phyloP scores from a whole-genome alignment of 2,113 vertebrate genomes.

The Arvicanthis niloticus region DNA sequence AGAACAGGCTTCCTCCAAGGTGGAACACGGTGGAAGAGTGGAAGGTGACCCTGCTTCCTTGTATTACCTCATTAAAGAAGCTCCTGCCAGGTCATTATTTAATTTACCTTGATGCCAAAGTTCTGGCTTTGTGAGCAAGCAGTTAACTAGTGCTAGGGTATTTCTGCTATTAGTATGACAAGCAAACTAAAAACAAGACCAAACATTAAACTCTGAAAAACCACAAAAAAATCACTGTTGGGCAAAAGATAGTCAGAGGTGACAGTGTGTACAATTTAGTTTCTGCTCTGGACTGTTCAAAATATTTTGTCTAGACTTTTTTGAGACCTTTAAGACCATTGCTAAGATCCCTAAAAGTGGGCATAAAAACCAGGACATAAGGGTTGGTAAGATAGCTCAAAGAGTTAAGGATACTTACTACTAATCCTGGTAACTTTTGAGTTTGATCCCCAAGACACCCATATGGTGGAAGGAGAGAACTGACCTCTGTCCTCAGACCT shows the following conservation, averaged over 20 bases:
- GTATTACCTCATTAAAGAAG: background rate
- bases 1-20: background rate
- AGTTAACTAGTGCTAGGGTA: background rate
- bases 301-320: slow-evolving; percentile 3
- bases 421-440: background rate
- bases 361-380: slow-evolving; percentile 15
- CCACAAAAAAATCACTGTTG: background rate
- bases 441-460: background rate
- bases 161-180: slow-evolving; percentile 28
- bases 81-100: background rate
- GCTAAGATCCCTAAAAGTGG: background rate
- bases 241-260: background rate
- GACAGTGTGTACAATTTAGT: slow-evolving; percentile 7
- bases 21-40: background rate
- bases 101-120: background rate
- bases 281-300: background rate
- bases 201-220: background rate
- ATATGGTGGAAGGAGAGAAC: background rate
- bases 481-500: background rate
- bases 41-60: background rate
- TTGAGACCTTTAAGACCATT: background rate
- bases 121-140: background rate
- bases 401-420: background rate
- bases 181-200: slow-evolving; percentile 38
- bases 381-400: background rate